Evolutionary conservation across 2,888 invertebrate genomes (phyloP).

Genomic region (Cremastinae sp.): DNA sequence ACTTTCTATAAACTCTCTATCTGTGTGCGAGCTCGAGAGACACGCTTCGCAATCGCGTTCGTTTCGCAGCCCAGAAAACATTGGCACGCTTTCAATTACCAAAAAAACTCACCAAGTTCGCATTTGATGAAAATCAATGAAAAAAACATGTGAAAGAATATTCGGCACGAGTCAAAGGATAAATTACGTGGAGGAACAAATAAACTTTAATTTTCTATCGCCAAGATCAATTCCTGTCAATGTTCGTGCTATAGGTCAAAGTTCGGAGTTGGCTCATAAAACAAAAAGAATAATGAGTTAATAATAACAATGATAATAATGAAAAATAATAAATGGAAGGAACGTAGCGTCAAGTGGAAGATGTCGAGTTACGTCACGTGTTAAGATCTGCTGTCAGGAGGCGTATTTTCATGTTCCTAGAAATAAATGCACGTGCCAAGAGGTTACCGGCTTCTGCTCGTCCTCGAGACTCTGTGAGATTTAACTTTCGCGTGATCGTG

Average conservation of each 20-base stretch:
- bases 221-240: no score
- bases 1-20: slow-evolving; percentile 60
- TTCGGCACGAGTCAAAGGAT: no score
- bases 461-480: slow-evolving; percentile 30
- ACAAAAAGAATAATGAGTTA: slow-evolving; percentile 19
- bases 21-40: slow-evolving; percentile 15
- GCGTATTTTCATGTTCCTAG: not conserved
- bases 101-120: not conserved
- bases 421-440: not conserved
- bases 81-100: slow-evolving; percentile 25
- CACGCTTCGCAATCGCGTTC: slow-evolving; percentile 39
- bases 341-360: slow-evolving; percentile 27
- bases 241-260: slow-evolving; percentile 33
- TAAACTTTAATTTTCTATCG: not conserved
- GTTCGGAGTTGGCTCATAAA: slow-evolving; percentile 34
- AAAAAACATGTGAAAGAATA: not conserved
- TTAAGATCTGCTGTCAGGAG: not conserved
- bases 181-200: not conserved
- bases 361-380: slow-evolving; percentile 46
- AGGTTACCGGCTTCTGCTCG: slow-evolving; percentile 37
- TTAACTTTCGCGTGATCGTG: slow-evolving; percentile 5
- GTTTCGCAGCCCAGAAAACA: slow-evolving; percentile 35
- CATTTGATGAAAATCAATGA: not conserved
- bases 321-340: not conserved
- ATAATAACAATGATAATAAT: not conserved